Base-by-base conservation (phyloP, 92 coral and sea anemone genomes). In the Porites rus region DNA sequence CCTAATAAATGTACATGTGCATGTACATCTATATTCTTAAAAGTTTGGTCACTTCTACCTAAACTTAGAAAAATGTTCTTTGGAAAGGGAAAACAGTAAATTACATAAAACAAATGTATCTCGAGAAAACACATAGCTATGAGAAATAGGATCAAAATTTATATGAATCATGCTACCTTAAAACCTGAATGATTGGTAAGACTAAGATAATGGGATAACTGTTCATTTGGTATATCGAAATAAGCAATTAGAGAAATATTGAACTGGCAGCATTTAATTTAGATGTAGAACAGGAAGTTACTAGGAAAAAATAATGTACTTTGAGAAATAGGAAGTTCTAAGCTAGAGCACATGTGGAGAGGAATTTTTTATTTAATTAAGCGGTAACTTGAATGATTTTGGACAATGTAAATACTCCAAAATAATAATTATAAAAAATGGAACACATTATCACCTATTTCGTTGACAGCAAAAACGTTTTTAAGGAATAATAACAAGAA, bases 371-470 rank as follows among this genome's bases (percentile, higher is more conserved):
- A 38, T 38, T 38, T 38, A 38, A 38, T 38, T 38, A 1, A 38
- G 7, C 5, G 7, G 46, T 38, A 38, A 38, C 46, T 38, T 38
- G 46, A 38, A 38, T 38, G 46, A 38, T 38, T 38, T 38, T 38
- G 61, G 18, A 13, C 51, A 68, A 79, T 56, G 16, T 56, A 10
- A 10, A 50, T 52, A 69, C 28, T 56, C 76, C 12, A 81, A 71
- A 6, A 50, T 53, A 18, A 60, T 9, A 61, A 64, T 12, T 12
- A 20, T 46, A 14, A 3, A n/a, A 69, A 81, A 58, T 7, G 46
- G 78, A 81, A 71, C 21, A n/a, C 63, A 56, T 19, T 66, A 18
- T 69, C 85, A 77, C 65, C 58, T 58, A 81, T 31, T 18, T 69
- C 19, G 5, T 28, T 10, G 59, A 79, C n/a, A 21, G 68, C 53